phyloP scores from a whole-genome alignment of 2,797 vertebrate species.

The Rhinophrynus dorsalis region DNA sequence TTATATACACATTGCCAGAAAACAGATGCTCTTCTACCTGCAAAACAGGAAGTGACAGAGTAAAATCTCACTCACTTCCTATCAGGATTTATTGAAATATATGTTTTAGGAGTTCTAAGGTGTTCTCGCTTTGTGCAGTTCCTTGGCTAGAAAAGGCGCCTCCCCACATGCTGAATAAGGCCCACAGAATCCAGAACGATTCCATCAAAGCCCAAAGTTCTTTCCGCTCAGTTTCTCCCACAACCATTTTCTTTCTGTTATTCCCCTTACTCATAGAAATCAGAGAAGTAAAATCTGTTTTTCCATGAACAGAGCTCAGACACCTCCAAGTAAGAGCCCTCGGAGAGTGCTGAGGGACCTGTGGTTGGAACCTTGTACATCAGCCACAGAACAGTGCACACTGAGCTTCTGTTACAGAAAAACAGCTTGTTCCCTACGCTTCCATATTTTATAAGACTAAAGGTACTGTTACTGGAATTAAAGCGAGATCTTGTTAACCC shows the following conservation, averaged over 20 bases:
- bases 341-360: not conserved
- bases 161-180: not conserved
- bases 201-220: not conserved
- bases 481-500: not conserved
- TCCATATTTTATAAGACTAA: not conserved
- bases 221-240: slow-evolving; percentile 15
- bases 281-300: not conserved
- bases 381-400: not conserved
- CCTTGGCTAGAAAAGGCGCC: too few relatives aligned
- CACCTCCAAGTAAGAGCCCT: slow-evolving; percentile 3
- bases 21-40: too few relatives aligned
- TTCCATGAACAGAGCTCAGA: not conserved
- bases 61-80: too few relatives aligned
- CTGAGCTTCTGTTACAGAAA: not conserved
- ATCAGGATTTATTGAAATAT: too few relatives aligned
- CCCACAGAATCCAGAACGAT: not conserved
- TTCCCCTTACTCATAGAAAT: not conserved
- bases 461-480: not conserved
- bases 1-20: too few relatives aligned
- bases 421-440: not conserved
- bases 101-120: too few relatives aligned
- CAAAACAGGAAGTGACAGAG: too few relatives aligned
- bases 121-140: too few relatives aligned
- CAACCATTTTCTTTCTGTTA: slow-evolving; percentile 15
- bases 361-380: slow-evolving; percentile 20